Percentiles rank a stretch among this genome's conserved stretches.
phyloP scores from a whole-genome alignment of 2,113 vertebrate genomes.

The Sakesphorus luctuosus region DNA sequence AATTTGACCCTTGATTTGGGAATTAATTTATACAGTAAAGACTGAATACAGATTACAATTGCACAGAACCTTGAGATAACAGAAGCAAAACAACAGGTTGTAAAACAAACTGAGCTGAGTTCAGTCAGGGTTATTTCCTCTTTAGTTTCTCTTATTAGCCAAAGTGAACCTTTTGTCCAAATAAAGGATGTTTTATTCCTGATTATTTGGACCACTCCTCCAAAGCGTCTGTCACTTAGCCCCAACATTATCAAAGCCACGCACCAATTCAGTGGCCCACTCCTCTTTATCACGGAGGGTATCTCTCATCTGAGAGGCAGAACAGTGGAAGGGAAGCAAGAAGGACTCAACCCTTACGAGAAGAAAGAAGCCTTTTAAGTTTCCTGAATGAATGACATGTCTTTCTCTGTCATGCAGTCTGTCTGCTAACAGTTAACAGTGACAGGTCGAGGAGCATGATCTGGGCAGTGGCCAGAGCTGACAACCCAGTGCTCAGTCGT shows the following conservation, averaged over 20 bases:
- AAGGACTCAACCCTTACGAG: not conserved
- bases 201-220: not conserved
- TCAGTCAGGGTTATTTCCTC: not conserved
- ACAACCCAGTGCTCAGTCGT: not conserved
- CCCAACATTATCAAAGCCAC: not conserved
- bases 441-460: not conserved
- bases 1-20: not conserved
- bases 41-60: not conserved
- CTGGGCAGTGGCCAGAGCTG: constrained; percentile 27
- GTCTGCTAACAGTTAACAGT: not conserved
- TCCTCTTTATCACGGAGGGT: not conserved
- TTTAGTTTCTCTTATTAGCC: not conserved
- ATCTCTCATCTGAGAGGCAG: not conserved
- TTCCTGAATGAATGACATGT: not conserved
- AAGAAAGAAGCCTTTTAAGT: not conserved
- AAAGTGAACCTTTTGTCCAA: not conserved
- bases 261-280: not conserved
- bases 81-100: not conserved
- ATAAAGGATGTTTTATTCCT: not conserved
- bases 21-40: not conserved
- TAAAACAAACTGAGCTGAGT: not conserved
- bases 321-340: not conserved
- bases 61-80: not conserved
- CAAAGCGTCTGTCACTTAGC: not conserved
- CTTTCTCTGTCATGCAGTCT: not conserved